Evolutionary conservation across 2,113 vertebrate species (phyloP), one percentile per base, ranked within the genome.

Genomic region (Tragelaphus scriptus): DNA sequence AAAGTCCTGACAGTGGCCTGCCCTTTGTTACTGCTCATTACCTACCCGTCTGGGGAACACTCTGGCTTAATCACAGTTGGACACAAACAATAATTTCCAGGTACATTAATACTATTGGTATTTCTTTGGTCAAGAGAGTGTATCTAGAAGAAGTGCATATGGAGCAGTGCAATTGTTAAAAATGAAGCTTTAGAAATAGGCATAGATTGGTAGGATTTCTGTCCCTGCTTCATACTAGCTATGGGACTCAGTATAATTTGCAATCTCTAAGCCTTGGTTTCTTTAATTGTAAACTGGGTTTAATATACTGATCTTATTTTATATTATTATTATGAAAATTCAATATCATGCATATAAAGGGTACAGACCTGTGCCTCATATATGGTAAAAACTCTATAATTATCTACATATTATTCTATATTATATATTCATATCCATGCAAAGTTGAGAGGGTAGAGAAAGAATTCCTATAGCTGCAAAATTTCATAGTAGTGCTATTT

Each of bases 271-370:
- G 6, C 11, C 79, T 87, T 51, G 6, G 25, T 30, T 91, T 96
- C 19, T 84, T 92, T 26, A 63, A 30, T 61, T 61, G 71, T 51
- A 55, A 77, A 30, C 47, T 68, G 10, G 26, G 28, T 10, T 95
- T 84, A 90, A 44, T 32, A 23, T 26, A 16, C 19, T 68, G 14
- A 77, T 77, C 11, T 95, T 63, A 75, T 85, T 56, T 91, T 53
- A 55, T 56, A 61, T 63, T 16, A 75, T 90, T 88, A 81, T 82
- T 91, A 51, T 97, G 61, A 92, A 88, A 92, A 96, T 92, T 95
- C 68, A 92, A 85, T 19, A 82, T 44, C n/a, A 32, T 61, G 11
- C 11, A 47, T 59, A 87, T 58, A 75, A 96, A 88, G 7, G 75
- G 17, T 15, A 85, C 49, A 92, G 40, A 68, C 44, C 44, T 90